Evolutionary conservation across 2,888 invertebrate species (phyloP), one percentile per base, ranked within the genome.

Genomic region (Morpho helenor): DNA sequence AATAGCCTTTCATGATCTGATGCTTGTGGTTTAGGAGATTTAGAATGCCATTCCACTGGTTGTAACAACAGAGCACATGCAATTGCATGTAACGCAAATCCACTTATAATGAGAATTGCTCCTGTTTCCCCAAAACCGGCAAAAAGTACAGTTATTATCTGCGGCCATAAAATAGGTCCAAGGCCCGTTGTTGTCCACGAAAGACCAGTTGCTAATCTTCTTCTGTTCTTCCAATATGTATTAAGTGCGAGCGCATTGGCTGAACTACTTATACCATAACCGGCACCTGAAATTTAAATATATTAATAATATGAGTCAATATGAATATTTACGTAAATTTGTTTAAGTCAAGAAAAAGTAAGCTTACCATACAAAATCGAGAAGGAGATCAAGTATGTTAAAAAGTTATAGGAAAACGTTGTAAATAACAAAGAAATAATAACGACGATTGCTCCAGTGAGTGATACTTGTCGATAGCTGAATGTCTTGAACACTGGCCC

Each of bases 41-140:
- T 92, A 4, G 92, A 84, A 74, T 96, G 95, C 94, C 94, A 94
- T 76, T 93, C 93, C 0, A 95, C 94, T 3, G 96, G 96, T 72
- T 95, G 95, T 48, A 95, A 82, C 54, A 96, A 79, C 59, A 94
- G 82, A 3, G 94, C 92, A 66, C 93, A 94, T 39, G 93, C 93
- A 52, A 95, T 80, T 0, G 94, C 92, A 72, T 96, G 94, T 56
- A 94, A 81, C 1, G 94, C 91, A 59, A 95, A 88, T 4, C 92
- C 95, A 16, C 93, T 91, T 67, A 95, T 92, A 40, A 95, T 86
- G 10, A 95, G 77, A 52, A 94, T 90, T 0, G 95, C 92, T 23
- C 95, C 95, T 57, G 92, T 90, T 66, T 94, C 93, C 0, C 93
- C 95, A 60, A 93, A 94, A 41, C 77, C 60, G 1, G 90, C 79